A percentile compares a stretch with the other conserved stretches of the same genome.
Evolutionary conservation across 2,113 vertebrate genomes (phyloP).

Genomic region (Struthio camelus): DNA sequence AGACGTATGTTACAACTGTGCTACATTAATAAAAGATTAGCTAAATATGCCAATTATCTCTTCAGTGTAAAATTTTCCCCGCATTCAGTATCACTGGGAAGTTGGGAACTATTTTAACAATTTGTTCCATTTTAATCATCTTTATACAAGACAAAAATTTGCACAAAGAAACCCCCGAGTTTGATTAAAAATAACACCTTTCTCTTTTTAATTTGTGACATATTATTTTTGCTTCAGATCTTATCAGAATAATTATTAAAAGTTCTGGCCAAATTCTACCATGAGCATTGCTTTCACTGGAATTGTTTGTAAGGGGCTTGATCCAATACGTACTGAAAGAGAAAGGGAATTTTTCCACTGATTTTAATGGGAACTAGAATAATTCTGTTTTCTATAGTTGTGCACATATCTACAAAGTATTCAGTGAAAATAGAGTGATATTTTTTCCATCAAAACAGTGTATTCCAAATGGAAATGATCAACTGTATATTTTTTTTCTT

Average conservation of each 20-base stretch:
- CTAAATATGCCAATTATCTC: slow-evolving; percentile 49
- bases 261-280: neutral
- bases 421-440: neutral
- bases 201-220: neutral
- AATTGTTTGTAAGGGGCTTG: neutral
- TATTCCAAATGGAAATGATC: neutral
- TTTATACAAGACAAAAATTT: neutral
- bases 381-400: neutral
- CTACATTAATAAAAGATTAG: slow-evolving; percentile 62
- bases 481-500: neutral
- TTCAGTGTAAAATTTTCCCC: slow-evolving; percentile 23
- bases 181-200: neutral
- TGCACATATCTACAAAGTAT: neutral
- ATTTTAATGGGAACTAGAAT: neutral
- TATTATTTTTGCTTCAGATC: neutral
- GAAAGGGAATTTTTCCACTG: neutral
- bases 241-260: neutral
- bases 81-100: neutral
- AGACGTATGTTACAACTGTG: slow-evolving; percentile 48
- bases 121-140: slow-evolving; percentile 42
- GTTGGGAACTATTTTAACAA: slow-evolving; percentile 21
- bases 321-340: neutral
- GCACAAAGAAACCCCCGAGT: neutral
- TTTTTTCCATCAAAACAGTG: neutral
- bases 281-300: neutral